Evolutionary conservation across 2,888 invertebrate genomes (phyloP).

Genomic region (Hipparchia sbordonii): DNA sequence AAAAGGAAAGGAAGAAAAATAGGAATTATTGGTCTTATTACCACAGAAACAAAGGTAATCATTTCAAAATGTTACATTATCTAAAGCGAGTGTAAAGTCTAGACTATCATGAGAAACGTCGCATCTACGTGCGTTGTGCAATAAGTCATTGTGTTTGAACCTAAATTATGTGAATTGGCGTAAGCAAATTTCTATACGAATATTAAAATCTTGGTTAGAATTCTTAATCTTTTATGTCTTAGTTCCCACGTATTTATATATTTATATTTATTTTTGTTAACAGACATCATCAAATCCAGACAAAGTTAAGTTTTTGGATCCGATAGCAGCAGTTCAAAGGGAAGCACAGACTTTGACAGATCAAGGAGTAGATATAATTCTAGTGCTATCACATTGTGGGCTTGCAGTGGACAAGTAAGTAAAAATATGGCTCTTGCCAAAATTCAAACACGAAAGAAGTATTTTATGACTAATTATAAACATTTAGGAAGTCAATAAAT

Average conservation of each 20-base stretch:
- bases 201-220: not conserved
- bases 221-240: no score
- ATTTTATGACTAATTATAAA: not conserved
- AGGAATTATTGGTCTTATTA: constrained; percentile 91
- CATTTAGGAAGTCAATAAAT: not conserved
- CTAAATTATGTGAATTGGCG: not conserved
- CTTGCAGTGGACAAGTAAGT: constrained; percentile 84
- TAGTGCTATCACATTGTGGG: constrained; percentile 92
- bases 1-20: constrained; percentile 86
- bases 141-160: no score
- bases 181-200: not conserved
- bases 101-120: not conserved
- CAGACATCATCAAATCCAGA: constrained; percentile 85
- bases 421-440: not conserved
- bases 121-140: no score
- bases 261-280: constrained; percentile 36
- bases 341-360: constrained; percentile 84
- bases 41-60: constrained; percentile 84
- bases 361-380: constrained; percentile 88
- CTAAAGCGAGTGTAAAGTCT: not conserved
- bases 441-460: not conserved
- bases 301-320: constrained; percentile 85
- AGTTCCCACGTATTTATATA: not conserved
- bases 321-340: constrained; percentile 82
- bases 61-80: not conserved